phyloP scores from a whole-genome alignment of 2,888 invertebrate species.

The Oxytorus armatus region DNA sequence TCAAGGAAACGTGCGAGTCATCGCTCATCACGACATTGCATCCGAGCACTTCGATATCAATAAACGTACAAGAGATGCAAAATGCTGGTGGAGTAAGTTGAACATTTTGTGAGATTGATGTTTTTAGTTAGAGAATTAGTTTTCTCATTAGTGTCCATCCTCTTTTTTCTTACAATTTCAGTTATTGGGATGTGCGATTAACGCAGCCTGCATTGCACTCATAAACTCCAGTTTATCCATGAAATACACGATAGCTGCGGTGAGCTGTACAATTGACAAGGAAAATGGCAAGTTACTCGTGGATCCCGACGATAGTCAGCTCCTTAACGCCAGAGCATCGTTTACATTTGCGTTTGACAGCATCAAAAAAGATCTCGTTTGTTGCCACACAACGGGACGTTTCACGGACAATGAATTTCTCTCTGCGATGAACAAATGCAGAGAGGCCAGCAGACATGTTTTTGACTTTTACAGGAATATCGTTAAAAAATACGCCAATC shows the following conservation, averaged over 20 bases:
- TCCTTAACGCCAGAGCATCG: conserved; percentile 86
- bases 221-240: conserved; percentile 94
- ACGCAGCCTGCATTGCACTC: conserved; percentile 93
- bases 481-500: conserved; percentile 86
- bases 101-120: conserved; percentile 8
- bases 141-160: neutral
- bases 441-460: conserved; percentile 88
- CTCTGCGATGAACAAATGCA: conserved; percentile 88
- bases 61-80: conserved; percentile 95
- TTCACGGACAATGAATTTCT: conserved; percentile 89
- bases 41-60: conserved; percentile 91
- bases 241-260: conserved; percentile 92
- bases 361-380: conserved; percentile 86
- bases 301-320: conserved; percentile 86
- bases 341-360: conserved; percentile 92
- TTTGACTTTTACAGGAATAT: conserved; percentile 91
- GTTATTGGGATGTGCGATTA: conserved; percentile 92
- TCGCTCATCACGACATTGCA: conserved; percentile 90
- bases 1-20: conserved; percentile 91
- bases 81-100: conserved; percentile 91
- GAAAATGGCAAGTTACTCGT: conserved; percentile 86
- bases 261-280: conserved; percentile 89
- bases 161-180: conserved; percentile 81
- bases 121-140: conserved; percentile 65
- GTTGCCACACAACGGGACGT: conserved; percentile 89